Evolutionary conservation across 1,140 invertebrate species (phyloP), one percentile per base, ranked within the genome.

Genomic region (Chrysomallon squamiferum): DNA sequence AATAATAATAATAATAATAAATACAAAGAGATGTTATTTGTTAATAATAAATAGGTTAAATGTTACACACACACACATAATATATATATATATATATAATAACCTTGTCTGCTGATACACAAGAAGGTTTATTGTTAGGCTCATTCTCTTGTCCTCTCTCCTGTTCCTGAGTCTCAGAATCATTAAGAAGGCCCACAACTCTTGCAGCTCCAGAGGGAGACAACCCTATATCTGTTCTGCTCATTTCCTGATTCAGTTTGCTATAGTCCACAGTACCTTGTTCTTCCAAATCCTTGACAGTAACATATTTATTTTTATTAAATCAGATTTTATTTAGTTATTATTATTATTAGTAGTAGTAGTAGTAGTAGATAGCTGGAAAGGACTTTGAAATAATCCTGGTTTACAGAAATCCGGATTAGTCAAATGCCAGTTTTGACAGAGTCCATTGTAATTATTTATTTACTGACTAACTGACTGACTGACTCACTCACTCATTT

Each of bases 241-340:
- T 80, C n/a, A 82, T 71, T 9, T 82, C 79, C 18, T 73, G 72
- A 45, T 82, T 81, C 35, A 81, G 65, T 35, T 67, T 65, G 7
- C 75, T 72, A 61, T 80, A 82, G 68, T 82, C 80, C 49, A 82
- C 52, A 5, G 79, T 78, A 0, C 74, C 73, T 33, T 75, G 65
- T n/a, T 70, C 69, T 54, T 81, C 79, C 6, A 82, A 54, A 58
- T 80, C 73, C 80, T 82, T 41, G 15, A 47, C 62, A 30, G 13
- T 57, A 45, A 20, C 11, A 62, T 29, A 45, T 43, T 15, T 25
- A 2, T 20, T 35, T 43, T 27, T 59, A 43, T n/a, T n/a, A n/a
- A n/a, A n/a, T n/a, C n/a, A n/a, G n/a, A n/a, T n/a, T 35, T 22
- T 25, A 4, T 15, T 35, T 52, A 54, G 4, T 63, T 13, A 6